Evolutionary conservation across 2,113 vertebrate genomes (phyloP).

Genomic region (Cranoglanis bouderius): DNA sequence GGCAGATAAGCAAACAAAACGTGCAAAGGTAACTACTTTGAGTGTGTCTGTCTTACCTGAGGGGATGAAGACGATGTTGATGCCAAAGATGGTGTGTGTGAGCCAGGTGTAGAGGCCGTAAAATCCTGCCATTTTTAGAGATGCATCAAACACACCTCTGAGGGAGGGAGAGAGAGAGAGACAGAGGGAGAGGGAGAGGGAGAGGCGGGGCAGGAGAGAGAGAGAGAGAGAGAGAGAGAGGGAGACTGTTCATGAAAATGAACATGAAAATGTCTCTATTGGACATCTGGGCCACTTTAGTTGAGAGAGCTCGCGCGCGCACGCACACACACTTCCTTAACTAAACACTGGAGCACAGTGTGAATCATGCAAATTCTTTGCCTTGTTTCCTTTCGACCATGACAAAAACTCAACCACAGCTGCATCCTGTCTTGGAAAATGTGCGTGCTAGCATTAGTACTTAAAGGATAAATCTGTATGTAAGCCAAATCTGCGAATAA

Average conservation of each 20-base stretch:
- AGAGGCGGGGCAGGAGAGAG: not conserved
- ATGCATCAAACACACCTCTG: slow-evolving; percentile 98
- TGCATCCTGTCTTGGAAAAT: slow-evolving; percentile 41
- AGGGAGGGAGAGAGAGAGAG: not conserved
- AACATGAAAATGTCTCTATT: not conserved
- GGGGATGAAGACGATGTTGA: slow-evolving; percentile 98
- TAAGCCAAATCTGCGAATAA: not conserved
- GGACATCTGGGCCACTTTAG: slow-evolving; percentile 32
- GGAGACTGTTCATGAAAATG: not conserved
- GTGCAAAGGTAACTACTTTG: not conserved
- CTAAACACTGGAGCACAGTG: slow-evolving; percentile 18
- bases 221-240: not conserved
- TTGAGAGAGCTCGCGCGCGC: not conserved
- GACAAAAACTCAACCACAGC: slow-evolving; percentile 18
- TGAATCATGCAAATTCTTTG: slow-evolving; percentile 29
- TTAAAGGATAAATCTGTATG: not conserved
- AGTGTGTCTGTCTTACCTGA: slow-evolving; percentile 81
- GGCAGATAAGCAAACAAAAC: not conserved
- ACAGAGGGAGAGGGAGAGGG: not conserved
- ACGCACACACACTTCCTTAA: slow-evolving; percentile 15
- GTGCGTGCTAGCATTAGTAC: not conserved
- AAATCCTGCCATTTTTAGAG: slow-evolving; percentile 98
- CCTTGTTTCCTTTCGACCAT: slow-evolving; percentile 24
- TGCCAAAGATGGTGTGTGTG: slow-evolving; percentile 97
- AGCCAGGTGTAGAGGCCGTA: slow-evolving; percentile 99